phyloP scores from a whole-genome alignment of 2,888 invertebrate genomes.

The Spisula solida region DNA sequence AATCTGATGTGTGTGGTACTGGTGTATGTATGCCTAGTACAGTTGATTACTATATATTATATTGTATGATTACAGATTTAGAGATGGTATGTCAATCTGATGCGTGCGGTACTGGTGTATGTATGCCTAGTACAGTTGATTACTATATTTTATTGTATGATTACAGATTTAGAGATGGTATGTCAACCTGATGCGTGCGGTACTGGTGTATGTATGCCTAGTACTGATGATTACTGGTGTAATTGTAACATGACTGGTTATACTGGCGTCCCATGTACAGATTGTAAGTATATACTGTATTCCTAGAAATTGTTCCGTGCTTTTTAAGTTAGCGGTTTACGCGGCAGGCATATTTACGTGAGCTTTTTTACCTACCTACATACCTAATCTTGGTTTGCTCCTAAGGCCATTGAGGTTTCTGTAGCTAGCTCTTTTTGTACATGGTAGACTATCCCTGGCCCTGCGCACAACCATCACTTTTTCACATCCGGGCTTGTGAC shows the following conservation, averaged over 20 bases:
- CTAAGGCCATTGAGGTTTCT: too few species aligned
- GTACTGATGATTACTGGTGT: conserved; percentile 72
- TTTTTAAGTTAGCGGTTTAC: too few species aligned
- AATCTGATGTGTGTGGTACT: conserved; percentile 61
- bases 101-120: conserved; percentile 62
- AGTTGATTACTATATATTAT: conserved; percentile 28
- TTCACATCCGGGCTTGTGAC: too few species aligned
- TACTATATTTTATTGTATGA: not conserved
- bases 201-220: conserved; percentile 61
- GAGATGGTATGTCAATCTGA: conserved; percentile 57
- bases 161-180: conserved; percentile 51
- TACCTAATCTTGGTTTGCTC: too few species aligned
- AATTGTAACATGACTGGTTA: conserved; percentile 85
- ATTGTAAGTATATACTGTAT: conserved; percentile 82
- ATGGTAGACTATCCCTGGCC: too few species aligned
- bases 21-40: conserved; percentile 64
- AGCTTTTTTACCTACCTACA: too few species aligned
- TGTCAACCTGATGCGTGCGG: conserved; percentile 66
- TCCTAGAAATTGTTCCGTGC: too few species aligned
- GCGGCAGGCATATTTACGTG: too few species aligned
- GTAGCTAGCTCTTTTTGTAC: too few species aligned
- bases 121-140: conserved; percentile 61
- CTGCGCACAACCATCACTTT: too few species aligned
- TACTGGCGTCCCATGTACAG: conserved; percentile 79
- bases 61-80: conserved; percentile 41